Evolutionary conservation across 2,888 invertebrate species (phyloP).

Genomic region (Entomobrya multifasciata): DNA sequence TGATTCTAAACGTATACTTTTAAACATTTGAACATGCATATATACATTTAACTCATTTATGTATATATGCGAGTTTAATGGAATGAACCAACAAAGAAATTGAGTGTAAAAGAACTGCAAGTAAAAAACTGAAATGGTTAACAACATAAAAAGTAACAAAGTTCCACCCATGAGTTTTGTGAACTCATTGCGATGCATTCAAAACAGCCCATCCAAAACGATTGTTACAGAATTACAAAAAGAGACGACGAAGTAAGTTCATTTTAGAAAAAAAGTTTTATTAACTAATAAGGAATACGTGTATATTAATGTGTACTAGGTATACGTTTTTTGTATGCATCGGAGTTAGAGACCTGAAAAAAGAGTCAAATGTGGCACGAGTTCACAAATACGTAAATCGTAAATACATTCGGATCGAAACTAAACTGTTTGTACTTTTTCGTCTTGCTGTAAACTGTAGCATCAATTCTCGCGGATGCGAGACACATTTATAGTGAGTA

Average conservation of each 20-base stretch:
- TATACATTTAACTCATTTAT: no score
- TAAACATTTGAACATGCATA: no score
- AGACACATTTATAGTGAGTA: no score
- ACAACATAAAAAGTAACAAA: conserved; percentile 30
- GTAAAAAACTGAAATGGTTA: conserved; percentile 36
- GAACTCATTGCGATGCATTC: conserved; percentile 64
- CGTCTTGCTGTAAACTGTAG: neutral
- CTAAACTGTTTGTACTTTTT: conserved; percentile 26
- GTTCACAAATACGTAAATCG: conserved; percentile 61
- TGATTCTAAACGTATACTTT: neutral
- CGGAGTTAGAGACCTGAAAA: no score
- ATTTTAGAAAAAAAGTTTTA: conserved; percentile 47
- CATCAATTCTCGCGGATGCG: no score
- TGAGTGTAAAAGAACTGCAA: neutral
- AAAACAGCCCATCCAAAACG: conserved; percentile 57
- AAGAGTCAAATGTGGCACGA: conserved; percentile 70
- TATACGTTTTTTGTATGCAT: no score
- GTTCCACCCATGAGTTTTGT: conserved; percentile 70
- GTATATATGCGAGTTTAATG: neutral
- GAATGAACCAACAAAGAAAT: neutral
- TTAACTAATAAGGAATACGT: conserved; percentile 48
- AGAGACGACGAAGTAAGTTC: conserved; percentile 29
- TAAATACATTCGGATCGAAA: conserved; percentile 40
- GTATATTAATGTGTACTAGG: conserved; percentile 2
- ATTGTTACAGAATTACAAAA: conserved; percentile 9